These are phyloP conservation scores for Orgyia antiqua DNA, from an alignment of 2,888 invertebrate genomes.

Conservation along the genomic window DNA sequence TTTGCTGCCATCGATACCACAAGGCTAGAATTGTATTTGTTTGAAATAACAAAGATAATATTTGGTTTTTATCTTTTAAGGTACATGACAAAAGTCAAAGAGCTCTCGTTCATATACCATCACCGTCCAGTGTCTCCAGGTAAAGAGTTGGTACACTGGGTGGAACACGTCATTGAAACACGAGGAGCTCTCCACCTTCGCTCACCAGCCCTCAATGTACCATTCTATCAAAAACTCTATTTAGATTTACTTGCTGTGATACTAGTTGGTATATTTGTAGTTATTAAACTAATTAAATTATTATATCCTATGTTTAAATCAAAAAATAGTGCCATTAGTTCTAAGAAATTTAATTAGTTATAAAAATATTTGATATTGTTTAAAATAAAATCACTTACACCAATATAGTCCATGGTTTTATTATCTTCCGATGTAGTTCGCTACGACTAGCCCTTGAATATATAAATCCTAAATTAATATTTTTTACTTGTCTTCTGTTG, in stretches of 20 bases:
- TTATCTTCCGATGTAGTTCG: too few relatives aligned
- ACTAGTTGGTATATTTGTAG: constrained; percentile 1
- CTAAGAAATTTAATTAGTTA: constrained; percentile 1
- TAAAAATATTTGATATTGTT: too few relatives aligned
- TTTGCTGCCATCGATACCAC: too few relatives aligned
- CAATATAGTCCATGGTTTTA: too few relatives aligned
- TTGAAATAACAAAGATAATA: background rate
- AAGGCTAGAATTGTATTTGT: too few relatives aligned
- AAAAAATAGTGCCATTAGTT: background rate
- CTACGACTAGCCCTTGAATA: too few relatives aligned
- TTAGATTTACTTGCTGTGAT: constrained; percentile 30
- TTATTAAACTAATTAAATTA: background rate
- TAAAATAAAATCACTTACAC: too few relatives aligned
- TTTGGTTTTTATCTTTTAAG: constrained; percentile 15
- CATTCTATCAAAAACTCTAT: constrained; percentile 52
- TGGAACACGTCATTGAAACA: constrained; percentile 80
- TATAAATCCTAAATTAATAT: too few relatives aligned
- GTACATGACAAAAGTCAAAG: constrained; percentile 31
- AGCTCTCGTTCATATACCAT: constrained; percentile 40
- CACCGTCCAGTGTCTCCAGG: constrained; percentile 74
- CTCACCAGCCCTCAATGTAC: constrained; percentile 37
- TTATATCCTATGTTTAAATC: background rate
- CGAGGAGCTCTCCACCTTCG: constrained; percentile 72
- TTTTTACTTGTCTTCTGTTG: too few relatives aligned
- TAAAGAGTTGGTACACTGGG: constrained; percentile 82